Conservation (phyloP, 2,888 invertebrate species). For the Congeria kusceri region DNA sequence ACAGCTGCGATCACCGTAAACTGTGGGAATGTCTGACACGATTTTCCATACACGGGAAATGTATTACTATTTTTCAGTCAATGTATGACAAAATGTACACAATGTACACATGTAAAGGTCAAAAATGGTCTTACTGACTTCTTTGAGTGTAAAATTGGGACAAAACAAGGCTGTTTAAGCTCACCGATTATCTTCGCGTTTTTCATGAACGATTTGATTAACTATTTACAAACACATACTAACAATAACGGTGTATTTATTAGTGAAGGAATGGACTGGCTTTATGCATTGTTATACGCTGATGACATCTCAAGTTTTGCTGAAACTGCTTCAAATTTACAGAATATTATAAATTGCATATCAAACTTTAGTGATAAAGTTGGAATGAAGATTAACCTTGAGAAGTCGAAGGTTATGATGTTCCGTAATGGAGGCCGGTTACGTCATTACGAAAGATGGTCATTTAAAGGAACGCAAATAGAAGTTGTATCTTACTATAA, state of each 20-base stretch:
- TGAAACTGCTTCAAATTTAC: not conserved
- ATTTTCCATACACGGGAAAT: not conserved
- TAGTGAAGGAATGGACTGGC: not conserved
- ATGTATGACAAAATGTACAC: constrained; percentile 1
- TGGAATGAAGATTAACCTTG: not conserved
- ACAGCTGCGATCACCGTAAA: not conserved
- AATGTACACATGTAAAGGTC: not conserved
- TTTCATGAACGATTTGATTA: not conserved
- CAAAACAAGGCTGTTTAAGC: constrained; percentile 3
- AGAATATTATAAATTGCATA: not conserved
- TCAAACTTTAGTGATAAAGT: not conserved
- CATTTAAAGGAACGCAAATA: not conserved
- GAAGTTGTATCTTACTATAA: not conserved
- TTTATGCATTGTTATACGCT: constrained; percentile 1
- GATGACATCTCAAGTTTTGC: not conserved
- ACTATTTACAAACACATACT: not conserved
- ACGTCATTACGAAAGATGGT: not conserved
- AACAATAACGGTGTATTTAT: not conserved
- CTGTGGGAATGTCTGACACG: not conserved
- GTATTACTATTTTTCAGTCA: not conserved
- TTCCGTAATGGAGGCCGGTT: not conserved
- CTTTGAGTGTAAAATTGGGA: not conserved
- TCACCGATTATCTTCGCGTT: not conserved
- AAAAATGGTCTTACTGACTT: not conserved
- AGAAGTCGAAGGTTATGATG: not conserved